A percentile compares a stretch with the other conserved stretches of the same genome.
These are phyloP conservation scores for Ptilonorhynchus violaceus DNA, from an alignment of 2,113 vertebrate species.

Conservation along the genomic window DNA sequence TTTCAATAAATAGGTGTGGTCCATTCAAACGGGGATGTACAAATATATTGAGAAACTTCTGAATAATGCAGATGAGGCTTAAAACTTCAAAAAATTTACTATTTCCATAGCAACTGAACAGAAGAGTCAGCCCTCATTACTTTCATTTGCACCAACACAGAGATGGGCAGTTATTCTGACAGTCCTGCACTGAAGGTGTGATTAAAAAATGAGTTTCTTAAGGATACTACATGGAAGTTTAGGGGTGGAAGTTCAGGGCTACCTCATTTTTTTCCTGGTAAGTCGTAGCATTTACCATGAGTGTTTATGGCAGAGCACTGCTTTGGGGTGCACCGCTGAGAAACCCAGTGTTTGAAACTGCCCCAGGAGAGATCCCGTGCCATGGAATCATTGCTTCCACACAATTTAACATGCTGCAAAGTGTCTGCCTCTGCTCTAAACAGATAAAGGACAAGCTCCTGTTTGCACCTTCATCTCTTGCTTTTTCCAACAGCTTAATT, in stretches of 20 bases:
- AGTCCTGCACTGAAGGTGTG: neutral
- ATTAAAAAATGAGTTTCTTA: neutral
- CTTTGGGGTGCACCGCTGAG: neutral
- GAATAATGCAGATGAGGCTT: neutral
- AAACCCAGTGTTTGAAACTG: neutral
- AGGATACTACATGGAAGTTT: neutral
- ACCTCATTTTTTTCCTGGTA: neutral
- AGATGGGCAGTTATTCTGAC: neutral
- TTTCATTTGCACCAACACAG: neutral
- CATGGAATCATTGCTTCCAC: neutral
- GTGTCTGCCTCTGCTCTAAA: neutral
- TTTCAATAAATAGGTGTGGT: neutral
- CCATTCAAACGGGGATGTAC: neutral
- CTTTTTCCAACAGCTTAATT: neutral
- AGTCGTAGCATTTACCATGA: neutral
- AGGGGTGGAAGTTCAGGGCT: neutral
- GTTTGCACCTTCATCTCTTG: neutral
- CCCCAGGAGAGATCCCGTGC: fast-evolving
- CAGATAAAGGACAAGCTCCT: neutral
- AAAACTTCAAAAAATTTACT: neutral
- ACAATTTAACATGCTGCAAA: no score
- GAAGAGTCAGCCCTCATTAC: neutral
- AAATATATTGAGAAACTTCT: neutral
- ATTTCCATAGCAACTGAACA: neutral
- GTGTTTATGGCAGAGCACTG: neutral